A percentile compares a stretch with the other conserved stretches of the same genome.
Evolutionary conservation across 2,797 vertebrate species (phyloP).

Genomic region (Harpagifer antarcticus): DNA sequence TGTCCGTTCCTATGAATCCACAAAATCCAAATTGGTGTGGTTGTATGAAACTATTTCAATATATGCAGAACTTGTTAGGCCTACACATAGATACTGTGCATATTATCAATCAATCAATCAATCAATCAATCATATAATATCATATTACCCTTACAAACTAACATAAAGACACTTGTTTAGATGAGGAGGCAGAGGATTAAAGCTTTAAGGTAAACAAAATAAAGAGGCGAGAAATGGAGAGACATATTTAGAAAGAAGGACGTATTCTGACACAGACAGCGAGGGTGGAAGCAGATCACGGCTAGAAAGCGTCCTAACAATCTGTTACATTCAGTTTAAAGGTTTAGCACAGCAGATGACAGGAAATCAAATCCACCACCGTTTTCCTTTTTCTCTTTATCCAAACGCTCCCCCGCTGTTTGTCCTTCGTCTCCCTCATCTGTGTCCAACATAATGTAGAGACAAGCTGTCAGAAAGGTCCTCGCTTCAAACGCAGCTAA

Average conservation of each 20-base stretch:
- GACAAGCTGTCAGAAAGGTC: constrained; percentile 62
- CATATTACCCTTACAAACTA: too few relatives aligned
- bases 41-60: too few relatives aligned
- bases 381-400: constrained; percentile 6
- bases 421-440: constrained; percentile 52
- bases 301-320: background rate
- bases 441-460: constrained; percentile 56
- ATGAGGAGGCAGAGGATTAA: background rate
- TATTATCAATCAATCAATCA: too few relatives aligned
- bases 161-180: too few relatives aligned
- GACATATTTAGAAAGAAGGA: background rate
- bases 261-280: background rate
- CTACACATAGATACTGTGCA: too few relatives aligned
- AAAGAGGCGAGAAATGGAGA: background rate
- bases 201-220: background rate
- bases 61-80: too few relatives aligned
- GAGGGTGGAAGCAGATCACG: background rate
- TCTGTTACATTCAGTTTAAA: constrained; percentile 18
- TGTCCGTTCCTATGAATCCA: too few relatives aligned
- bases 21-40: too few relatives aligned
- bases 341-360: constrained; percentile 29
- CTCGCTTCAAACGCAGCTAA: constrained; percentile 1
- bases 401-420: constrained; percentile 38
- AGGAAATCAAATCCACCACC: constrained; percentile 38
- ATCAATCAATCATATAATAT: too few relatives aligned